phyloP scores from a whole-genome alignment of 1,140 invertebrate species.

The Daktulosphaira vitifoliae region DNA sequence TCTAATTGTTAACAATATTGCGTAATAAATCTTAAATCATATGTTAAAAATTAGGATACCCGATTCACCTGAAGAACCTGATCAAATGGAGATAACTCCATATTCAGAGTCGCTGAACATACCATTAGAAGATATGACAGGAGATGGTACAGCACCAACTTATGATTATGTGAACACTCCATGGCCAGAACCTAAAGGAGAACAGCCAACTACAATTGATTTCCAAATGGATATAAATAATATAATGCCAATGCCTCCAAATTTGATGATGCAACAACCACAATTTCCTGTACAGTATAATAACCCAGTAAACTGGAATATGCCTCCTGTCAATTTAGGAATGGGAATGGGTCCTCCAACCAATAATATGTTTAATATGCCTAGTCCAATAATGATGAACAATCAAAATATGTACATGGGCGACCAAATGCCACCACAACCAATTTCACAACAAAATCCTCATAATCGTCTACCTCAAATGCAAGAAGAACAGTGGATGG shows the following conservation, averaged over 20 bases:
- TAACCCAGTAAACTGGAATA: conserved; percentile 20
- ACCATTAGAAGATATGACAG: conserved; percentile 19
- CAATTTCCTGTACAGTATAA: neutral
- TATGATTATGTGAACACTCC: conserved; percentile 7
- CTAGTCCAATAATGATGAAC: conserved; percentile 14
- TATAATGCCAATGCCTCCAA: neutral
- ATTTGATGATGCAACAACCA: conserved; percentile 16
- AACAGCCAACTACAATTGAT: conserved; percentile 6
- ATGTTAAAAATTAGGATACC: neutral
- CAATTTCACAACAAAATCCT: neutral
- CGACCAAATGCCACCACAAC: neutral
- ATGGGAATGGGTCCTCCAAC: conserved; percentile 6
- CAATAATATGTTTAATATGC: conserved; percentile 14
- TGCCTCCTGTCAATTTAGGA: conserved; percentile 8
- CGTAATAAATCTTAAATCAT: too few species aligned
- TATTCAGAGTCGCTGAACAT: conserved; percentile 23
- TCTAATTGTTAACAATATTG: too few species aligned
- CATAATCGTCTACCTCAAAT: neutral
- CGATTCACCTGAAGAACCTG: conserved; percentile 26
- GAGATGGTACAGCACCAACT: conserved; percentile 8
- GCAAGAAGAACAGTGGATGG: conserved; percentile 28
- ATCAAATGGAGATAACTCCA: conserved; percentile 27
- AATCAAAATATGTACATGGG: conserved; percentile 21
- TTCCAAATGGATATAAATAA: conserved; percentile 14
- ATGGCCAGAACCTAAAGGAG: conserved; percentile 26